Evolutionary conservation across 2,113 vertebrate genomes (phyloP), one percentile per base, ranked within the genome.

Genomic region (Rhinoderma darwinii): DNA sequence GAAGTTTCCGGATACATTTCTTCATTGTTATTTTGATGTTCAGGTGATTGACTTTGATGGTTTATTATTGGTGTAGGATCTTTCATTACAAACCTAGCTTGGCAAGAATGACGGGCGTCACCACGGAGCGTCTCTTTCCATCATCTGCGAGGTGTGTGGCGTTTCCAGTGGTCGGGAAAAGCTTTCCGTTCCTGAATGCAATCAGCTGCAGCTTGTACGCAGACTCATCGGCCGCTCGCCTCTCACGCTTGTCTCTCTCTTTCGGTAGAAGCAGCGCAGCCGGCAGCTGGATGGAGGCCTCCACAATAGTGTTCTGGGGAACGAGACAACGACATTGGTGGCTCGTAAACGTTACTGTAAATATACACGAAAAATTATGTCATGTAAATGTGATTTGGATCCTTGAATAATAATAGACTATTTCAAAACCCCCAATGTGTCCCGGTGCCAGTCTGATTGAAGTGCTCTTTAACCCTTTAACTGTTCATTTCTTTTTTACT

Each of bases 171-270:
- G 96, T 95, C 41, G 97, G 98, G 39, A 99, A 99, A 82, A 99
- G 97, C 90, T 98, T 99, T 78, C 97, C 97, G 10, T 99, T 99
- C 80, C 97, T 95, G 90, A 99, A 98, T 0, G 96, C 98, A 59
- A 99, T 95, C 44, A 99, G 96, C 43, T 98, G 96, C 56, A 99
- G 96, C 91, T 96, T 98, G 88, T 94, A 98, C 80, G 95, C 88
- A 0, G 93, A 91, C 82, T 99, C 96, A 4, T 99, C 97, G 0
- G 91, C 30, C 30, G 94, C 94, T 54, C 94, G 94, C 8, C 94
- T 92, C 74, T 93, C 91, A 88, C 94, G 91, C 82, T 93, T 95
- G 4, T 91, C 92, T 84, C 93, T 95, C 4, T 91, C 92, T 83
- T 95, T 92, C 83, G 96, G 94, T 77, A 91, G 91, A 78, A 99